These are phyloP conservation scores for Sebastes itinus DNA, from an alignment of 2,797 vertebrate genomes.

Conservation along the genomic window DNA sequence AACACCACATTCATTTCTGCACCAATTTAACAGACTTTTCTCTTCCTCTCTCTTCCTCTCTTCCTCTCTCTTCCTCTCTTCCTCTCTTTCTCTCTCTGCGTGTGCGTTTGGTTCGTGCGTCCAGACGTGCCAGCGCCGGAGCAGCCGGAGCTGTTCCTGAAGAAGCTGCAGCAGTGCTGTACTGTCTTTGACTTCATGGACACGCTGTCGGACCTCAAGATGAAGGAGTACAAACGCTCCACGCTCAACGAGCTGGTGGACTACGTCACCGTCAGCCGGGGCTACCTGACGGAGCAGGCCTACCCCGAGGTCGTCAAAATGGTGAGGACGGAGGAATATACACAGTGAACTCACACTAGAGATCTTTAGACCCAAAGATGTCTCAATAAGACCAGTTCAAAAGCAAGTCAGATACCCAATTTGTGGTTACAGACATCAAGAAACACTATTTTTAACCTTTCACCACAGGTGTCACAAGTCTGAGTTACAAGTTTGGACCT, in stretches of 20 bases:
- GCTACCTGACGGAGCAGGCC: slow-evolving; percentile 99
- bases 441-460: no score
- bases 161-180: slow-evolving; percentile 99
- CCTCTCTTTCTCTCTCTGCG: not conserved
- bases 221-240: slow-evolving; percentile 99
- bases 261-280: slow-evolving; percentile 99
- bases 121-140: slow-evolving; percentile 96
- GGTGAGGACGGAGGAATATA: slow-evolving; percentile 82
- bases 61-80: not conserved
- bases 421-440: not conserved
- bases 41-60: not conserved
- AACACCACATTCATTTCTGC: not conserved
- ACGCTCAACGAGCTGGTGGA: slow-evolving; percentile 99
- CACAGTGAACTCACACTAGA: not conserved
- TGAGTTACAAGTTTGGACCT: no score
- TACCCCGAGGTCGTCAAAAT: slow-evolving; percentile 99
- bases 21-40: not conserved
- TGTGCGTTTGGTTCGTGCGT: not conserved
- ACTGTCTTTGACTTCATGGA: slow-evolving; percentile 99
- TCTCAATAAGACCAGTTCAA: not conserved
- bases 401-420: not conserved
- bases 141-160: slow-evolving; percentile 99
- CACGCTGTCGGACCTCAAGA: slow-evolving; percentile 99
- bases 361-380: not conserved
- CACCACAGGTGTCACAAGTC: no score